Evolutionary conservation across 1,140 invertebrate species (phyloP).

Genomic region (Penaeus indicus): DNA sequence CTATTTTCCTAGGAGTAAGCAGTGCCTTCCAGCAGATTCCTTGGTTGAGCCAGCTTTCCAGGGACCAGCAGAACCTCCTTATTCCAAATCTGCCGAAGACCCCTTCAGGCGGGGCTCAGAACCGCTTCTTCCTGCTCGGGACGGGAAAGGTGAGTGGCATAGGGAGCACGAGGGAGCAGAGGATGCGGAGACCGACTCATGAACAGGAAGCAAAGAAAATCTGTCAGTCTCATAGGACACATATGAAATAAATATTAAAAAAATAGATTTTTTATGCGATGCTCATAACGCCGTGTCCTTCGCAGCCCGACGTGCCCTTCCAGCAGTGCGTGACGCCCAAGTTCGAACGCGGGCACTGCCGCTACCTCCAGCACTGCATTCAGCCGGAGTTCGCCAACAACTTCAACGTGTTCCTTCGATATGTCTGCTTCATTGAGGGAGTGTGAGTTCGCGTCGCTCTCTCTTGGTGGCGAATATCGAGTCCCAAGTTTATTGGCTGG

Average conservation of each 20-base stretch:
- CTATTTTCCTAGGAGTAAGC: neutral
- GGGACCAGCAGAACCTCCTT: constrained; percentile 35
- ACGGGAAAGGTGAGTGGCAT: constrained; percentile 14
- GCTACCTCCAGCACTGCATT: constrained; percentile 62
- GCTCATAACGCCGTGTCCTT: neutral
- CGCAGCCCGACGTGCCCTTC: constrained; percentile 54
- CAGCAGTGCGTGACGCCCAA: constrained; percentile 53
- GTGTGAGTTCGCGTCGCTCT: constrained; percentile 33
- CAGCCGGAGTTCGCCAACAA: constrained; percentile 51
- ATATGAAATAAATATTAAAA: neutral
- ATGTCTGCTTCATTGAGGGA: constrained; percentile 62
- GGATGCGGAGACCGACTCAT: neutral
- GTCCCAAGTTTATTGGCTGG: no score
- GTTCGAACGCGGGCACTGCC: constrained; percentile 48
- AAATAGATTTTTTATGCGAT: neutral
- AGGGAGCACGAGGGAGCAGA: neutral
- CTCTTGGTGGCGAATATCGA: neutral
- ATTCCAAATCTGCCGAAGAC: constrained; percentile 47
- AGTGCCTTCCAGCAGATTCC: constrained; percentile 38
- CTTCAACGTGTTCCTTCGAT: constrained; percentile 58
- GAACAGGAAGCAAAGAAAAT: no score
- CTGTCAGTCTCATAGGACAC: neutral
- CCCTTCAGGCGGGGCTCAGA: constrained; percentile 16
- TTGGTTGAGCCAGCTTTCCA: constrained; percentile 35
- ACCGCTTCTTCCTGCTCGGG: constrained; percentile 46